phyloP scores from a whole-genome alignment of 2,113 vertebrate species.

The Ceyx melanurus region DNA sequence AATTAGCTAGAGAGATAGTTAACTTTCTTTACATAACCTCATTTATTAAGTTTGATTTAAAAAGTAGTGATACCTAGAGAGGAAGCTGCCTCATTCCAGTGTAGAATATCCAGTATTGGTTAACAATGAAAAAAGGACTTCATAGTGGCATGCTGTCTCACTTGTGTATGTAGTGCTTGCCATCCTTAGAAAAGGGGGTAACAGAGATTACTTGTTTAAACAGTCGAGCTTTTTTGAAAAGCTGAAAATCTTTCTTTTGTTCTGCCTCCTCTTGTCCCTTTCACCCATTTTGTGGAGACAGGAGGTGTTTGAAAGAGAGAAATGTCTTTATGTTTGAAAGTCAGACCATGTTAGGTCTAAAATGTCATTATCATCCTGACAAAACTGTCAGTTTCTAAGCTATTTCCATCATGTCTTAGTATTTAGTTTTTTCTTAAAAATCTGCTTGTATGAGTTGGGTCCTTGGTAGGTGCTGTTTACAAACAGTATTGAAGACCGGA shows the following conservation, averaged over 20 bases:
- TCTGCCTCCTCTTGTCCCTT: accelerated
- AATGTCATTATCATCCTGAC: neutral
- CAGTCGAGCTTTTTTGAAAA: neutral
- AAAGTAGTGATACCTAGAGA: neutral
- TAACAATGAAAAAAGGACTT: neutral
- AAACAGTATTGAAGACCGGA: neutral
- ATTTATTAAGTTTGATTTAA: neutral
- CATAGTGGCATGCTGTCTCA: neutral
- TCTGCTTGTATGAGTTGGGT: neutral
- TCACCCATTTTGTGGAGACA: neutral
- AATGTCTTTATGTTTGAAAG: neutral
- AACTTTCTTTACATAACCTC: neutral
- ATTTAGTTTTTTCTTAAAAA: neutral
- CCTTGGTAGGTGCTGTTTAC: neutral
- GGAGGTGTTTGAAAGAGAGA: neutral
- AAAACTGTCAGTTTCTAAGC: neutral
- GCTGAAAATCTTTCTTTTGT: neutral
- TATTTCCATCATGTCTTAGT: neutral
- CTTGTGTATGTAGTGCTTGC: neutral
- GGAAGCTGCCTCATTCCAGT: neutral
- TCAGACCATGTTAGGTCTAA: neutral
- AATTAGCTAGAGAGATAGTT: neutral
- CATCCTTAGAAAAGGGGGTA: neutral
- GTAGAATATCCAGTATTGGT: neutral
- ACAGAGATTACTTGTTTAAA: neutral